Evolutionary conservation across 2,888 invertebrate genomes (phyloP).

Genomic region (Sturmia bella): DNA sequence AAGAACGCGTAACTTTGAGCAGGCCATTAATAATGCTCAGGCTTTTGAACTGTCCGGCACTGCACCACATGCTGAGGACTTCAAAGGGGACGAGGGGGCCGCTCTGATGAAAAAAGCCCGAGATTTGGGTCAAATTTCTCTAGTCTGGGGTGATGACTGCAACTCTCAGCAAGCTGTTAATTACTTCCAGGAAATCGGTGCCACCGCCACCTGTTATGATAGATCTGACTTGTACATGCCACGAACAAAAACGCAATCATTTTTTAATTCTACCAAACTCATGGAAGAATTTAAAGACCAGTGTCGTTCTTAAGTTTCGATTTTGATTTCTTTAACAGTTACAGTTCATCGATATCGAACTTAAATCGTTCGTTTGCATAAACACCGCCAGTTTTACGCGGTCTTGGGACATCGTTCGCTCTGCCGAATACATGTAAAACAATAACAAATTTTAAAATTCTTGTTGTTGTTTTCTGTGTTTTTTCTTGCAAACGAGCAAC

Average conservation of each 20-base stretch:
- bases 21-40: constrained; percentile 91
- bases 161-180: constrained; percentile 92
- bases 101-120: constrained; percentile 87
- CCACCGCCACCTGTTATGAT: constrained; percentile 98
- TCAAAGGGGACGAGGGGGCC: constrained; percentile 87
- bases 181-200: constrained; percentile 92
- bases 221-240: constrained; percentile 86
- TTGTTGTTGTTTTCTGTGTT: too few relatives aligned
- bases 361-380: too few relatives aligned
- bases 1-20: constrained; percentile 89
- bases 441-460: too few relatives aligned
- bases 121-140: constrained; percentile 91
- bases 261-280: constrained; percentile 76
- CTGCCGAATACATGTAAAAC: too few relatives aligned
- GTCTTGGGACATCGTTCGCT: too few relatives aligned
- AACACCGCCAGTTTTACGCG: too few relatives aligned
- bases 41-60: constrained; percentile 93
- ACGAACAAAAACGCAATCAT: constrained; percentile 74
- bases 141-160: constrained; percentile 98
- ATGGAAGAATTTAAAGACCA: constrained; percentile 76
- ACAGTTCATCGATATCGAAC: too few relatives aligned
- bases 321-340: neutral
- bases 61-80: constrained; percentile 95
- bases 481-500: too few relatives aligned
- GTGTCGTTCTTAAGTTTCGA: constrained; percentile 68